phyloP scores from a whole-genome alignment of 2,113 vertebrate species.

The Carassius gibelio region DNA sequence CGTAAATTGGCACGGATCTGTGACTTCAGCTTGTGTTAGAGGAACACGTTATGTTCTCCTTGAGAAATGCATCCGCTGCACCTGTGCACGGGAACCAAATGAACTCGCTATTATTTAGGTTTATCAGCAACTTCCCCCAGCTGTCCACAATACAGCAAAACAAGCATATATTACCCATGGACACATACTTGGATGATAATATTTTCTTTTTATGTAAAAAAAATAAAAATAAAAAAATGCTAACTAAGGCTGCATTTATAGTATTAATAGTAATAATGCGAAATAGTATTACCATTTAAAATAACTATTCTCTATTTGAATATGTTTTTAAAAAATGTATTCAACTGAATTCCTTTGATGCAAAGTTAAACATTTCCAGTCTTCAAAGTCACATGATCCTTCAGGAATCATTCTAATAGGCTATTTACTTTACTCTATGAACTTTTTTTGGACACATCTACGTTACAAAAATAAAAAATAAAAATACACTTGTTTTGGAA shows the following conservation, averaged over 20 bases:
- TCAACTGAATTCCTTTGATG: neutral
- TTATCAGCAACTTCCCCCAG: constrained; percentile 38
- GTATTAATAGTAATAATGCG: neutral
- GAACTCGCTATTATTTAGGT: constrained; percentile 37
- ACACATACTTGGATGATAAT: neutral
- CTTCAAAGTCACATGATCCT: neutral
- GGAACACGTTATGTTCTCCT: constrained; percentile 24
- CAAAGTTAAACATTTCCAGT: neutral
- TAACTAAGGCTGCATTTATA: too few relatives aligned
- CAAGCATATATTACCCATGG: neutral
- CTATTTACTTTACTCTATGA: neutral
- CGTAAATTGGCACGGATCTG: constrained; percentile 29
- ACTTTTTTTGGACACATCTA: neutral
- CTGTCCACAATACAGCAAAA: constrained; percentile 3
- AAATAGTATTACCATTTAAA: neutral
- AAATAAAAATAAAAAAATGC: neutral
- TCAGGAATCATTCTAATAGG: neutral
- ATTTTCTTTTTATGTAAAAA: too few relatives aligned
- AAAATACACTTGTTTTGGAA: neutral
- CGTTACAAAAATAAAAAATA: neutral
- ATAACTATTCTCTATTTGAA: neutral
- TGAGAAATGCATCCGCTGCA: constrained; percentile 20
- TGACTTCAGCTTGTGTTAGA: constrained; percentile 39
- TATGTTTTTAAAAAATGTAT: neutral
- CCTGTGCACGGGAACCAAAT: constrained; percentile 12